Evolutionary conservation across 2,797 vertebrate species (phyloP).

Genomic region (Onychomys torridus): DNA sequence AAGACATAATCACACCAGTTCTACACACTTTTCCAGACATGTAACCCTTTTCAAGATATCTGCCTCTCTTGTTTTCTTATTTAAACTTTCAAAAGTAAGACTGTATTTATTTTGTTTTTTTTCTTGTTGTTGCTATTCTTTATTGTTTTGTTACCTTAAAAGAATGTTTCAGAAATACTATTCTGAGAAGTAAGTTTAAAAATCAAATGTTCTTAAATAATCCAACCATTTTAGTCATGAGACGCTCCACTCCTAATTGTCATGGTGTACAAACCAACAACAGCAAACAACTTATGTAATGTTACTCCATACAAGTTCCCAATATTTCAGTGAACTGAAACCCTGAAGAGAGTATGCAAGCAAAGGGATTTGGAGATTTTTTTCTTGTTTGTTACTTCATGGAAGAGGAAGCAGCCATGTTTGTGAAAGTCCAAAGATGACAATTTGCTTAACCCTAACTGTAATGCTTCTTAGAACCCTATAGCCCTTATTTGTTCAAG

Average conservation of each 20-base stretch:
- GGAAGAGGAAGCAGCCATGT: background rate
- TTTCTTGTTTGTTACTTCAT: background rate
- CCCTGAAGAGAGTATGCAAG: background rate
- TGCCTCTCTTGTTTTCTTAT: background rate
- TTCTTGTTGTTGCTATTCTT: too few species aligned
- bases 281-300: accelerated
- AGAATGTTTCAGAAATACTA: background rate
- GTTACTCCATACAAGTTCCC: accelerated
- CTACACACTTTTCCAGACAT: background rate
- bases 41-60: background rate
- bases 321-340: background rate
- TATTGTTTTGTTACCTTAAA: background rate
- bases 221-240: background rate
- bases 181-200: background rate
- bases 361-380: background rate
- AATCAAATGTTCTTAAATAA: background rate
- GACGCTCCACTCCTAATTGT: background rate
- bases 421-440: background rate
- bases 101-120: background rate
- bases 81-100: background rate
- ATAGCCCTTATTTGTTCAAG: background rate
- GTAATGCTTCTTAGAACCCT: background rate
- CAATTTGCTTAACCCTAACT: background rate
- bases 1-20: background rate
- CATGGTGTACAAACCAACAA: background rate